These are phyloP conservation scores for Tiliacea citrago DNA, from an alignment of 2,888 invertebrate genomes.

Conservation along the genomic window DNA sequence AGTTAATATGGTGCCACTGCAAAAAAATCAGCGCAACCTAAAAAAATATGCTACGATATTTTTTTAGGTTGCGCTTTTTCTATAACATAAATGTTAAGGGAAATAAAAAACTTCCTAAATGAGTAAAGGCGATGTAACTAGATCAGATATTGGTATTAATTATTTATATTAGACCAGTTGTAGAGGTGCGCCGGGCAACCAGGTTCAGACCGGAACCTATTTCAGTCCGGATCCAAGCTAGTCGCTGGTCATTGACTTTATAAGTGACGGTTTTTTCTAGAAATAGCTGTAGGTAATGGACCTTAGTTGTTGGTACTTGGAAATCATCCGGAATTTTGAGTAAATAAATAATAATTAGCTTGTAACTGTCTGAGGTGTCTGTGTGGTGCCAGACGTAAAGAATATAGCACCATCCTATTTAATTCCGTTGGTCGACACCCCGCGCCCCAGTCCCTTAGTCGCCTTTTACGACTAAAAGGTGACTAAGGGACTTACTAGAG, in stretches of 20 bases:
- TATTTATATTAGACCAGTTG: slow-evolving; percentile 42
- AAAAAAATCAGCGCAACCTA: too few relatives aligned
- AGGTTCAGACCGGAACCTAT: slow-evolving; percentile 32
- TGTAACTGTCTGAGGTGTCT: too few relatives aligned
- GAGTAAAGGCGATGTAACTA: slow-evolving; percentile 10
- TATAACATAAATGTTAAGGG: background rate
- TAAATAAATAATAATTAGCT: background rate
- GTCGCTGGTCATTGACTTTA: slow-evolving; percentile 34
- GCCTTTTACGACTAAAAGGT: too few relatives aligned
- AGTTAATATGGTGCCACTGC: too few relatives aligned
- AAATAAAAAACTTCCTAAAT: slow-evolving; percentile 27
- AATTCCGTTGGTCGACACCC: too few relatives aligned
- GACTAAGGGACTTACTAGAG: too few relatives aligned
- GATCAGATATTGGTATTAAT: slow-evolving; percentile 30
- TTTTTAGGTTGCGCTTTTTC: background rate
- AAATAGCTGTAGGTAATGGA: slow-evolving; percentile 4
- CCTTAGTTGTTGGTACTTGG: background rate
- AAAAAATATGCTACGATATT: too few relatives aligned
- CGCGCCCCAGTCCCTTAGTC: too few relatives aligned
- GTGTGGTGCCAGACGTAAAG: too few relatives aligned
- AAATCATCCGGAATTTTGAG: background rate
- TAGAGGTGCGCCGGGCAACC: slow-evolving; percentile 31
- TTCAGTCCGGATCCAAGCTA: slow-evolving; percentile 42
- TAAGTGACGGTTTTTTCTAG: slow-evolving; percentile 8
- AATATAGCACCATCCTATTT: too few relatives aligned